These are phyloP conservation scores for Archivesica marissinica DNA, from an alignment of 1,140 invertebrate species.

Conservation along the genomic window DNA sequence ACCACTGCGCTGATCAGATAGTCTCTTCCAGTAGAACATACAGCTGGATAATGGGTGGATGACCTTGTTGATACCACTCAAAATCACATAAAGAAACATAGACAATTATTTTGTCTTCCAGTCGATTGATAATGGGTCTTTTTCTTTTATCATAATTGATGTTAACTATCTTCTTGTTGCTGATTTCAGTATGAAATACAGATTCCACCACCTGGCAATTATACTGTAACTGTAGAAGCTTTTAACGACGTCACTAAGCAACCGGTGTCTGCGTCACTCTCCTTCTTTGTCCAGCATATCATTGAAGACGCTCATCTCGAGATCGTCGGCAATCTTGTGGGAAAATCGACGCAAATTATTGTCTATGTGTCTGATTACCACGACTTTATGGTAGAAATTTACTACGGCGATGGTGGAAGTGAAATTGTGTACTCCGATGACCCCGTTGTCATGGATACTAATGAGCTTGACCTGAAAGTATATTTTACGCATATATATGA, in stretches of 20 bases:
- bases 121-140: no score
- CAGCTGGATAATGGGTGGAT: no score
- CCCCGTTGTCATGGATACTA: slow-evolving; percentile 12
- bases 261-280: slow-evolving; percentile 3
- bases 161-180: background rate
- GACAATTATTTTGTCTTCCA: no score
- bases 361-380: background rate
- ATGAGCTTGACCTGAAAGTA: background rate
- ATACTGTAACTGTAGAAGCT: slow-evolving; percentile 29
- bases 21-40: no score
- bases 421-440: background rate
- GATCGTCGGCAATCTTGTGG: slow-evolving; percentile 30
- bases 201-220: background rate
- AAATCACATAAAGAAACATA: no score
- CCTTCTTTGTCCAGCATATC: background rate
- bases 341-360: background rate
- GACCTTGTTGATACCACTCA: no score
- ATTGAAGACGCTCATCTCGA: slow-evolving; percentile 19
- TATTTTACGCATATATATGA: slow-evolving; percentile 13
- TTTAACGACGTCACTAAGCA: slow-evolving; percentile 42
- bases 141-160: no score
- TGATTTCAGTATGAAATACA: slow-evolving; percentile 43
- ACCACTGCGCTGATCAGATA: no score
- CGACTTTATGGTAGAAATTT: slow-evolving; percentile 5
- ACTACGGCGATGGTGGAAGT: slow-evolving; percentile 50